Conservation (phyloP, 2,797 vertebrate genomes). For the Danio jaintianensis region DNA sequence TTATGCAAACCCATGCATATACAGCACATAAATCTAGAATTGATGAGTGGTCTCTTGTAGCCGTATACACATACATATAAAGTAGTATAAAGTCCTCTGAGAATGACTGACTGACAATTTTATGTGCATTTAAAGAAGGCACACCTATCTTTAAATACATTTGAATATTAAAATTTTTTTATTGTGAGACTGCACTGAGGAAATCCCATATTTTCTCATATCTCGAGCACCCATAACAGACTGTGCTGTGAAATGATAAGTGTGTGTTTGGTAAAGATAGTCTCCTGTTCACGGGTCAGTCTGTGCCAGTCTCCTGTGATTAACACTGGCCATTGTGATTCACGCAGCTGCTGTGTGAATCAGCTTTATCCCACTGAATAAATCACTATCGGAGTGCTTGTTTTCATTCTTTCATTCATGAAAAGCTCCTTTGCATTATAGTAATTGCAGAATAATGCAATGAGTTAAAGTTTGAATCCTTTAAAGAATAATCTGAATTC, state of each 20-base stretch:
- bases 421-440: background rate
- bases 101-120: background rate
- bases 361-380: conserved; percentile 9
- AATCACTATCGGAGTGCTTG: background rate
- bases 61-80: too few species aligned
- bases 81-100: background rate
- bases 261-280: background rate
- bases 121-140: background rate
- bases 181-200: background rate
- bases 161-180: background rate
- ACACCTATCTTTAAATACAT: background rate
- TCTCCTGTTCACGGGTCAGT: background rate
- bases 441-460: background rate
- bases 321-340: conserved; percentile 51
- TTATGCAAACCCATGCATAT: too few species aligned
- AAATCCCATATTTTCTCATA: background rate
- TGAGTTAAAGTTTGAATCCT: background rate
- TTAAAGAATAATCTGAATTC: too few species aligned
- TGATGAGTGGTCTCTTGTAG: too few species aligned
- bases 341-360: conserved; percentile 48
- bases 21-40: too few species aligned
- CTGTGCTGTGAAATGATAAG: background rate
- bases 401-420: background rate
- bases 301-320: conserved; percentile 54
- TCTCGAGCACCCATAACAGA: background rate